phyloP scores from a whole-genome alignment of 92 coral and sea anemone species.

The Porites divaricata region DNA sequence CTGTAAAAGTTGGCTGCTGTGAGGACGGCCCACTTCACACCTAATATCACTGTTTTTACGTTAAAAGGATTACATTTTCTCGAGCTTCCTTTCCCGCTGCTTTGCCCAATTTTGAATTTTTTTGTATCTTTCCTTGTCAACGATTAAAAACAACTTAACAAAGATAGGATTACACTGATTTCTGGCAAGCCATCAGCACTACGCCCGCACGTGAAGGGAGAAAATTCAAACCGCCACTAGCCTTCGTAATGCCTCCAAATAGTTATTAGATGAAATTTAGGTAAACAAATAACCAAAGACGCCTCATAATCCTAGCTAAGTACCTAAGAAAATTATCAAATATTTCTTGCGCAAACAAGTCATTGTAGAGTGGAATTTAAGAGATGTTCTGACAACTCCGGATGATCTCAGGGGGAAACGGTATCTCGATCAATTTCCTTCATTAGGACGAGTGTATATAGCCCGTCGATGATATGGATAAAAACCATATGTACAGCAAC shows the following conservation, averaged over 20 bases:
- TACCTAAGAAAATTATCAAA: conserved; percentile 68
- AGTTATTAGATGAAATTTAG: conserved; percentile 67
- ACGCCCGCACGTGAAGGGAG: conserved; percentile 21
- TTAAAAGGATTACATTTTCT: conserved; percentile 41
- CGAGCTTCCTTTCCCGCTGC: conserved; percentile 35
- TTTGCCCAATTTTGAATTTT: conserved; percentile 27
- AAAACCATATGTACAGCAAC: conserved; percentile 48
- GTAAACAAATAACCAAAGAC: conserved; percentile 72
- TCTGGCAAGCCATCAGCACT: conserved; percentile 26
- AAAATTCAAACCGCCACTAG: conserved; percentile 14
- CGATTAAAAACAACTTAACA: conserved; percentile 29
- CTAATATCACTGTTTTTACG: conserved; percentile 53
- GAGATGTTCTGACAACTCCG: conserved; percentile 51
- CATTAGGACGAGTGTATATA: conserved; percentile 43
- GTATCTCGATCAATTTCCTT: conserved; percentile 49
- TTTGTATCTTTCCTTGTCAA: conserved; percentile 35
- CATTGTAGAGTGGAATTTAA: conserved; percentile 55
- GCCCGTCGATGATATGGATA: conserved; percentile 44
- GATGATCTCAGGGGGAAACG: conserved; percentile 47
- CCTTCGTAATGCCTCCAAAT: conserved; percentile 34
- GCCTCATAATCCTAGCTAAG: conserved; percentile 80
- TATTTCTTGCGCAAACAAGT: conserved; percentile 60
- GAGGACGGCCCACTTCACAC: conserved; percentile 71
- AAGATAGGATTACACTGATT: conserved; percentile 32
- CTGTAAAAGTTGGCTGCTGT: conserved; percentile 50